phyloP scores from a whole-genome alignment of 2,888 invertebrate species.

The Trissolcus japonicus region DNA sequence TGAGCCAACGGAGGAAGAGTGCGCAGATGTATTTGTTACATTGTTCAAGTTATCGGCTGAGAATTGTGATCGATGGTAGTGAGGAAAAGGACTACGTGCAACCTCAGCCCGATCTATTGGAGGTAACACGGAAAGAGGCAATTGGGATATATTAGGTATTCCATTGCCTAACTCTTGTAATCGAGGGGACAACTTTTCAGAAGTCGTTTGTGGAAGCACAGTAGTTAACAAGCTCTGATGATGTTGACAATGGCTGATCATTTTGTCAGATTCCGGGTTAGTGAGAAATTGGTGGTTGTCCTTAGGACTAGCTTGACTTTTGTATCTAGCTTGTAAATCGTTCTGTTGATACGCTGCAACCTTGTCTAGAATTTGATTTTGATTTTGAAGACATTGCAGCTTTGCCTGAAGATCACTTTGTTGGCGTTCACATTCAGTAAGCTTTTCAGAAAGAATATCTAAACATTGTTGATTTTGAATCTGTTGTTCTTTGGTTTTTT shows the following conservation, averaged over 20 bases:
- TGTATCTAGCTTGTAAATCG: slow-evolving; percentile 70
- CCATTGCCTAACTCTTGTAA: slow-evolving; percentile 65
- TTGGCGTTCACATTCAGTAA: slow-evolving; percentile 73
- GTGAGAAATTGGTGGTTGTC: slow-evolving; percentile 53
- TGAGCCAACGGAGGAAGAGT: slow-evolving; percentile 49
- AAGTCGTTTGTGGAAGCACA: slow-evolving; percentile 50
- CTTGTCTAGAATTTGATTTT: slow-evolving; percentile 73
- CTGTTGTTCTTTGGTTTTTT: slow-evolving; percentile 60
- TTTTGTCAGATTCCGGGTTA: slow-evolving; percentile 65
- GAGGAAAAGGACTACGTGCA: slow-evolving; percentile 66
- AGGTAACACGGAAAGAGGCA: slow-evolving; percentile 69
- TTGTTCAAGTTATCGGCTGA: slow-evolving; percentile 63
- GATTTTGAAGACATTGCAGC: slow-evolving; percentile 72
- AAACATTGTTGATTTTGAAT: slow-evolving; percentile 72
- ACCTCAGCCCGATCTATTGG: slow-evolving; percentile 70
- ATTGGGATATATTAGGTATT: slow-evolving; percentile 70
- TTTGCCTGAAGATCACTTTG: slow-evolving; percentile 73
- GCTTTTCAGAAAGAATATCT: slow-evolving; percentile 72
- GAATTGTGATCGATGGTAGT: slow-evolving; percentile 69
- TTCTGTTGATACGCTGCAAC: slow-evolving; percentile 72
- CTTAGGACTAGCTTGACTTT: slow-evolving; percentile 56
- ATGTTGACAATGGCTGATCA: slow-evolving; percentile 62
- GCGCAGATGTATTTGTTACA: slow-evolving; percentile 54
- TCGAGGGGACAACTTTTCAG: slow-evolving; percentile 70
- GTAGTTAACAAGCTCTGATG: slow-evolving; percentile 65